A percentile compares a stretch with the other conserved stretches of the same genome.
phyloP scores from a whole-genome alignment of 2,113 vertebrate genomes.

The Petroica traversi region DNA sequence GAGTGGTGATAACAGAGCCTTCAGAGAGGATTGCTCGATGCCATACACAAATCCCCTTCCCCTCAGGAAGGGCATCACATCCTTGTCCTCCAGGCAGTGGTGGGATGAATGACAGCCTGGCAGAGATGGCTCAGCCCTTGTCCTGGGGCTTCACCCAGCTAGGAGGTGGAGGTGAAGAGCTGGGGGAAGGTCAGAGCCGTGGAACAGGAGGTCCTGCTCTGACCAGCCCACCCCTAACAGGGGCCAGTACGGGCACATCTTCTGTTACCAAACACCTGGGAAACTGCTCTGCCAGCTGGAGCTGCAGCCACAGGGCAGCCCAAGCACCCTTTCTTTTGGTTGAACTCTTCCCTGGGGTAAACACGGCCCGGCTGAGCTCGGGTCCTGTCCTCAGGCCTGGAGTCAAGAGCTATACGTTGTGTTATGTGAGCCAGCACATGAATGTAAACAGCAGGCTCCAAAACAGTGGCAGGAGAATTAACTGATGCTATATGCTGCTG shows the following conservation, averaged over 20 bases:
- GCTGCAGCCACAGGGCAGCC: background rate
- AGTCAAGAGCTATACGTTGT: slow-evolving; percentile 49
- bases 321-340: background rate
- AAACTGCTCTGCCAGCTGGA: background rate
- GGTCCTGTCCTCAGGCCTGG: slow-evolving; percentile 30
- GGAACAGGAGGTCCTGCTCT: background rate
- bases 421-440: slow-evolving; percentile 29
- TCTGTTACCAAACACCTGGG: background rate
- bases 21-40: background rate
- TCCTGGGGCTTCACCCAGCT: background rate
- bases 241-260: background rate
- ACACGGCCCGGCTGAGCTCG: rapidly evolving
- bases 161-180: background rate
- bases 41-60: background rate
- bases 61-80: background rate
- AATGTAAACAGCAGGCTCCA: slow-evolving; percentile 67
- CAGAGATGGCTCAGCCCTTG: background rate
- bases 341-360: background rate
- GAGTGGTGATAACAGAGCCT: background rate
- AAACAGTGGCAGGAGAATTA: slow-evolving; percentile 67
- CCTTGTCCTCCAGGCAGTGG: background rate
- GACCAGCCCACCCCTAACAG: too few species aligned
- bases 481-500: slow-evolving; percentile 63
- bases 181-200: background rate
- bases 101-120: rapidly evolving